A percentile compares a stretch with the other conserved stretches of the same genome.
These are phyloP conservation scores for Druon quercuslanigerum DNA, from an alignment of 1,140 invertebrate genomes.

Conservation along the genomic window DNA sequence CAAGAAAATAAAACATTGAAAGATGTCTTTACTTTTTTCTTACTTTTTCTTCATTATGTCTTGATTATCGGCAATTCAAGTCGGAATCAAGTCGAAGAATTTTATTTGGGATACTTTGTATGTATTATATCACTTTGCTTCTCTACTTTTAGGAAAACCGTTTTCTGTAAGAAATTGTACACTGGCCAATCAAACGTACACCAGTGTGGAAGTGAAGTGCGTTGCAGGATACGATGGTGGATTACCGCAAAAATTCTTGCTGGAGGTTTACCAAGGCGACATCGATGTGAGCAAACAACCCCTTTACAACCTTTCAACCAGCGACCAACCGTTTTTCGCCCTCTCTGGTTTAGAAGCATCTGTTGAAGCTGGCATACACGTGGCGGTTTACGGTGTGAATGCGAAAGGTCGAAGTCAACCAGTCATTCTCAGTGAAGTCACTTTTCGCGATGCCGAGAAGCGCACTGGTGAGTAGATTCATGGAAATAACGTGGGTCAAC, in stretches of 20 bases:
- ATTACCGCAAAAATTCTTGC: slow-evolving; percentile 85
- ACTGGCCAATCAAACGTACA: slow-evolving; percentile 82
- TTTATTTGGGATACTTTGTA: neutral
- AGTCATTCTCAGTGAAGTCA: slow-evolving; percentile 83
- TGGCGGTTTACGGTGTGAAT: slow-evolving; percentile 86
- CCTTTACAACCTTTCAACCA: slow-evolving; percentile 81
- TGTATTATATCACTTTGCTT: slow-evolving; percentile 5
- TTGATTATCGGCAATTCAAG: no score
- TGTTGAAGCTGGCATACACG: slow-evolving; percentile 82
- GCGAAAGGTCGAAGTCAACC: slow-evolving; percentile 85
- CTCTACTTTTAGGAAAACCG: slow-evolving; percentile 80
- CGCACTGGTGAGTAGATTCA: slow-evolving; percentile 81
- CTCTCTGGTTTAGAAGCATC: slow-evolving; percentile 82
- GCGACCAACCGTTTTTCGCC: slow-evolving; percentile 81
- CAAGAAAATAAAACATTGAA: no score
- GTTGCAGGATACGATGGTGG: slow-evolving; percentile 89
- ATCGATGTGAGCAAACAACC: slow-evolving; percentile 71
- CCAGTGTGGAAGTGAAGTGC: slow-evolving; percentile 85
- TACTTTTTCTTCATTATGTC: no score
- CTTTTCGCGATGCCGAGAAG: slow-evolving; percentile 87
- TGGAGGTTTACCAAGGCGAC: slow-evolving; percentile 84
- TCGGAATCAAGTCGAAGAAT: no score
- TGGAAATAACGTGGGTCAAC: neutral
- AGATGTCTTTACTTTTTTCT: no score
- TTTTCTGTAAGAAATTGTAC: slow-evolving; percentile 85